Base-by-base conservation (phyloP, 2,113 vertebrate genomes). In the Crocuta crocuta region DNA sequence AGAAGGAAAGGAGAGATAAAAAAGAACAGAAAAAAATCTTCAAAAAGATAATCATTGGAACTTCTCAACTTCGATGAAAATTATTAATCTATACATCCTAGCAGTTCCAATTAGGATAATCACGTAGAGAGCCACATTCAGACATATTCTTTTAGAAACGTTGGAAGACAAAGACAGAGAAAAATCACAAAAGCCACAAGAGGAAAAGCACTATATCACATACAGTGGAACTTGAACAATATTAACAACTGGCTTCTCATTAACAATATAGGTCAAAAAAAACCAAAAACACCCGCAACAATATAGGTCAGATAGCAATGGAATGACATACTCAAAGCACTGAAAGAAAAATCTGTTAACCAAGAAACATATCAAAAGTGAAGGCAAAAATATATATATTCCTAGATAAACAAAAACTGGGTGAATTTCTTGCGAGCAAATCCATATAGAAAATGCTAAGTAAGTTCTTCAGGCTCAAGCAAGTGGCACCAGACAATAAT, bases 61-160 rank as follows among this genome's bases (percentile, higher is more conserved):
- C n/a, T 45, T 85, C 7, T 26, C 48, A 78, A 45, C n/a, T 76
- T 94, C 63, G 15, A n/a, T 94, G 35, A 93, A 85, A 93, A 96
- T 88, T 76, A 21, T 79, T 66, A 83, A 33, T 74, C 24, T 87
- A 21, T 15, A 63, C 19, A 7, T 91, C n/a, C 17, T 89, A 28
- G 26, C 68, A 89, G 48, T 4, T 84, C 23, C 87, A 74, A 6
- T 33, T 87, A 35, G 39, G 53, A 74, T 74, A 61, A 96, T 79
- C 31, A 39, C 15, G 48, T 65, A 86, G 11, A 28, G 7, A 78
- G 19, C 31, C 65, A 31, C 26, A 66, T 28, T 58, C 9, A 66
- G 16, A 71, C 10, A 53, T 6, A 35, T 26, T 93, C 31, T 78
- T 73, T 12, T 48, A 58, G 58, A 71, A 58, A 79, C 70, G 21